Evolutionary conservation across 2,797 vertebrate species (phyloP), one percentile per base, ranked within the genome.

Genomic region (Poeciliopsis paucimaculata): DNA sequence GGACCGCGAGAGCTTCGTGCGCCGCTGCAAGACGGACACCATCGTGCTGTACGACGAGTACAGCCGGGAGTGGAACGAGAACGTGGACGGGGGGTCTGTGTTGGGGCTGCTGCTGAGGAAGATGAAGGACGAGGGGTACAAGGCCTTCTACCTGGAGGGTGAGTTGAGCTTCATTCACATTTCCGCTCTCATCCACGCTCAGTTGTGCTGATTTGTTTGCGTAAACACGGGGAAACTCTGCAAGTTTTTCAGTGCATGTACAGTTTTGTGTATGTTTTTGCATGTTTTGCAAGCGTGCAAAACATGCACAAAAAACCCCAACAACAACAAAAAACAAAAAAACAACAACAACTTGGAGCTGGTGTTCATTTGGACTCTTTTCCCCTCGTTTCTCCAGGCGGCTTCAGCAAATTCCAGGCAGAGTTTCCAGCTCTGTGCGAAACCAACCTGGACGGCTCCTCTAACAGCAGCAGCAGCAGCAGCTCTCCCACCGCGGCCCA

Each of bases 341-440:
- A 36, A 18, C 5, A 36, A 23, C 20, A 34, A 34, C 31, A 34
- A 39, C 18, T 39, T 39, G 34, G 4, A 20, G 62, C 34, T 39
- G 62, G 5, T 11, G 0, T 41, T 82, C 18, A 82, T 8, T 12
- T 41, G 5, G 9, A 18, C 0, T 46, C 0, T 53, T 51, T 26
- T 53, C 4, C 2, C 16, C 15, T 16, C 15, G 0, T 71, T 70
- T 66, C 60, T 78, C 2, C 81, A 96, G 96, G 96, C 90, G 98
- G 98, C 81, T 99, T 99, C 95, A 98, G 95, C 92, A 98, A 97
- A 93, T 99, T 99, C 91, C 98, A 98, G 92, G 96, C 96, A 0
- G 97, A 98, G 84, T 97, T 95, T 81, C 97, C 98, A 0, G 94
- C 96, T 84, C 95, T 97, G 93, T 99, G 98, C 77, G 97, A 99